A percentile compares a stretch with the other conserved stretches of the same genome.
Evolutionary conservation across 2,113 vertebrate species (phyloP).

Genomic region (Tetrao urogallus): DNA sequence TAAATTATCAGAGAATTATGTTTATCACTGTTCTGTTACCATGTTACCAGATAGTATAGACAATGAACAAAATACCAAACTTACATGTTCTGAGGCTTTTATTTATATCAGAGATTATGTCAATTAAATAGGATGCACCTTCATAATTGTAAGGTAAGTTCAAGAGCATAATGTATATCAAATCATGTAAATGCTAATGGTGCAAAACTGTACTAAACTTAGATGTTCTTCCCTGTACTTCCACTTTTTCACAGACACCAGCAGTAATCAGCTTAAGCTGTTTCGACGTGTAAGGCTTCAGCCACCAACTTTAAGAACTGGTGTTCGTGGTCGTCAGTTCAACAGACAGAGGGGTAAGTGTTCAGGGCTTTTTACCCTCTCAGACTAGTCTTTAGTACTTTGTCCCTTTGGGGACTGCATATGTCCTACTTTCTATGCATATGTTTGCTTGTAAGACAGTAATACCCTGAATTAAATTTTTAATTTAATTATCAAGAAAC

Average conservation of each 20-base stretch:
- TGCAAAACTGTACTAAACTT: background rate
- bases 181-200: background rate
- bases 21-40: background rate
- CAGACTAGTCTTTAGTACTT: background rate
- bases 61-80: background rate
- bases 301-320: slow-evolving; percentile 86
- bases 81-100: background rate
- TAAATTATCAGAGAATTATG: background rate
- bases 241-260: slow-evolving; percentile 81
- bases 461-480: no score
- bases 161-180: background rate
- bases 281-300: slow-evolving; percentile 86
- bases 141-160: slow-evolving; percentile 3
- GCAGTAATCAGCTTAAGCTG: slow-evolving; percentile 85
- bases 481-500: background rate
- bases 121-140: background rate
- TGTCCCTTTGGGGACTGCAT: background rate
- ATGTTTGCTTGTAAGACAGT: background rate
- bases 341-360: slow-evolving; percentile 83
- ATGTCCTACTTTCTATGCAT: background rate
- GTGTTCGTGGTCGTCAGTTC: slow-evolving; percentile 86
- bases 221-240: background rate
- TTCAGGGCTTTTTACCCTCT: background rate
- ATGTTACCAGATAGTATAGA: background rate
- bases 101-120: background rate